Evolutionary conservation across 1,140 invertebrate species (phyloP), one percentile per base, ranked within the genome.

Genomic region (Macrobrachium rosenbergii): DNA sequence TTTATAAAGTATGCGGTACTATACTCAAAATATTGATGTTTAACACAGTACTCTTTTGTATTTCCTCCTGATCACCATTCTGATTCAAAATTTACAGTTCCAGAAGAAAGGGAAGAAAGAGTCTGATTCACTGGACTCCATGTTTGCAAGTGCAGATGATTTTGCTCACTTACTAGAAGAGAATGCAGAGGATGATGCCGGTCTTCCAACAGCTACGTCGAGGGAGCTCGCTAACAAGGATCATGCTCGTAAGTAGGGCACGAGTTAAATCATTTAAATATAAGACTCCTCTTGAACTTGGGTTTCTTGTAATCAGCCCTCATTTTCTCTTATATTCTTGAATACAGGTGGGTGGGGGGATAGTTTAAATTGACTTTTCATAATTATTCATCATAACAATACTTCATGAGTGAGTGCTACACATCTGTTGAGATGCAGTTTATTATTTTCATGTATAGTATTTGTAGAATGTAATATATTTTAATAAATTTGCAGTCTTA

Each of bases 141-240:
- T 87, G 84, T 87, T 81, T 76, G 84, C 78, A 23, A 75, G 69
- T 75, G 84, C 84, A 58, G 84, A 87, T 21, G 73, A 21, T 59
- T 87, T 87, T 76, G 84, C 77, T 17, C 84, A 87, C 28, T n/a
- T 87, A n/a, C 84, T 87, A 17, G 84, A 87, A 73, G 84, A 87
- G 14, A 87, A 87, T 78, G 82, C 52, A 37, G 84, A 87, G 37
- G 78, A n/a, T 3, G 78, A 28, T 10, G 63, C 43, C n/a, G 69
- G 79, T 37, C 72, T 72, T 52, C 37, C 59, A 23, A 37, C 52
- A 19, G 63, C 60, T 28, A 87, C 84, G 37, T 67, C 58, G 6
- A 77, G 80, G 37, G 63, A 77, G 21, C 21, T 87, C 23, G 69
- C 78, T 52, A 87, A 87, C 43, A 87, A 58, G 58, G 84, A 87